Conservation (phyloP, 1,140 invertebrate species). For the Andrena cerasifolii region DNA sequence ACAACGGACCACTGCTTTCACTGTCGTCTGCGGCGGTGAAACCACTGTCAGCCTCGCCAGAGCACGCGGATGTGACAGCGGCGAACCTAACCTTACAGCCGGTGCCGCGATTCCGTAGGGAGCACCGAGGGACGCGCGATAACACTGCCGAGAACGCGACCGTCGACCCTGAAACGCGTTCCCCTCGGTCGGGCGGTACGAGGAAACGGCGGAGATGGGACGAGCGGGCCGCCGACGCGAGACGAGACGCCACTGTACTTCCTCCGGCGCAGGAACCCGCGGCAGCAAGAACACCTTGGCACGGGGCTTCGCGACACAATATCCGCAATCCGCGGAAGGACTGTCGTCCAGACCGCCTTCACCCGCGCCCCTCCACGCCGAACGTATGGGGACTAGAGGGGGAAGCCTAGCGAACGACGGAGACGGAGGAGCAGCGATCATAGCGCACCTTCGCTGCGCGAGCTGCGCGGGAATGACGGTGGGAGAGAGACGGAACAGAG, state of each 20-base stretch:
- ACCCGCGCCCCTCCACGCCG: constrained; percentile 51
- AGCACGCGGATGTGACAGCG: constrained; percentile 29
- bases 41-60: constrained; percentile 12
- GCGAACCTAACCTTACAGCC: constrained; percentile 32
- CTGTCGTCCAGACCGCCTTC: constrained; percentile 62
- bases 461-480: constrained; percentile 23
- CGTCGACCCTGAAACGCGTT: constrained; percentile 13
- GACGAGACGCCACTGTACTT: neutral
- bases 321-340: constrained; percentile 74
- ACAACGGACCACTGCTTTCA: neutral
- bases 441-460: constrained; percentile 6
- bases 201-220: neutral
- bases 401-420: constrained; percentile 27
- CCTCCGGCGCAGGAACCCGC: constrained; percentile 3
- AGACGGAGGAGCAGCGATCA: neutral
- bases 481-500: constrained; percentile 9
- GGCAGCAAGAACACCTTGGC: constrained; percentile 15
- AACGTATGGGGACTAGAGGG: neutral
- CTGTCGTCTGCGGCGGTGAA: neutral
- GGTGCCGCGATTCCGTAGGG: neutral
- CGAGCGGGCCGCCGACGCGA: neutral
- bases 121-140: neutral
- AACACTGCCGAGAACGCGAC: too few relatives aligned
- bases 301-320: constrained; percentile 55
- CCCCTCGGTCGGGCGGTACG: neutral